Evolutionary conservation across 2,888 invertebrate genomes (phyloP).

Genomic region (Megaustenia siamemsis): DNA sequence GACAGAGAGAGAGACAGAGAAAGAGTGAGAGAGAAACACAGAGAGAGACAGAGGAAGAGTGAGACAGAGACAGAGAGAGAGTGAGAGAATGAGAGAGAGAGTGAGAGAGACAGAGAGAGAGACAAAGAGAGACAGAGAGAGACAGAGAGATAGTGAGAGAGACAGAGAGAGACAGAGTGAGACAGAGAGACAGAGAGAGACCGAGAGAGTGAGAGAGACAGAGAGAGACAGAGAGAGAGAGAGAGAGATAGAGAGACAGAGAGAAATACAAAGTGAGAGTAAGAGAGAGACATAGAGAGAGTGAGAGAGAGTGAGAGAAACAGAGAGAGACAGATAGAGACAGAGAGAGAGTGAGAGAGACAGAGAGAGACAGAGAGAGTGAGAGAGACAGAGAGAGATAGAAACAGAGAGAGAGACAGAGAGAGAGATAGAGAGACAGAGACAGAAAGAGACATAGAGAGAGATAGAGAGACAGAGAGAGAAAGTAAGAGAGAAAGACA

Average conservation of each 20-base stretch:
- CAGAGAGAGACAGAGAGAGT: background rate
- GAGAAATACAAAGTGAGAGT: background rate
- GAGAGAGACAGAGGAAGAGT: slow-evolving; percentile 22
- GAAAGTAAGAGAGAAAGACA: background rate
- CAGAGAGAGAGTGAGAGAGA: background rate
- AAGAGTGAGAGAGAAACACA: too few relatives aligned
- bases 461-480: slow-evolving; percentile 10
- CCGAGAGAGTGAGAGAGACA: slow-evolving; percentile 35
- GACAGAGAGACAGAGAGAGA: slow-evolving; percentile 23
- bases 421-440: background rate
- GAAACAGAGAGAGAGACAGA: background rate
- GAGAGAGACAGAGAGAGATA: background rate
- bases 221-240: slow-evolving; percentile 2
- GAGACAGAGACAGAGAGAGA: background rate
- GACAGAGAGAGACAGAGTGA: too few relatives aligned
- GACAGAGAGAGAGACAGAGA: slow-evolving; percentile 6
- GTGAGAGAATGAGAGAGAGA: background rate
- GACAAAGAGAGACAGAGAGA: too few relatives aligned
- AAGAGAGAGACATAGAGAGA: background rate
- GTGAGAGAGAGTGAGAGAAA: background rate
- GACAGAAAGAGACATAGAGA: background rate
- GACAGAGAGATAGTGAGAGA: too few relatives aligned
- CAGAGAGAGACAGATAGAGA: background rate
- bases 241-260: too few relatives aligned
- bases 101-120: background rate